Conservation (phyloP, 2,113 vertebrate genomes). For the Brachirus orientalis region DNA sequence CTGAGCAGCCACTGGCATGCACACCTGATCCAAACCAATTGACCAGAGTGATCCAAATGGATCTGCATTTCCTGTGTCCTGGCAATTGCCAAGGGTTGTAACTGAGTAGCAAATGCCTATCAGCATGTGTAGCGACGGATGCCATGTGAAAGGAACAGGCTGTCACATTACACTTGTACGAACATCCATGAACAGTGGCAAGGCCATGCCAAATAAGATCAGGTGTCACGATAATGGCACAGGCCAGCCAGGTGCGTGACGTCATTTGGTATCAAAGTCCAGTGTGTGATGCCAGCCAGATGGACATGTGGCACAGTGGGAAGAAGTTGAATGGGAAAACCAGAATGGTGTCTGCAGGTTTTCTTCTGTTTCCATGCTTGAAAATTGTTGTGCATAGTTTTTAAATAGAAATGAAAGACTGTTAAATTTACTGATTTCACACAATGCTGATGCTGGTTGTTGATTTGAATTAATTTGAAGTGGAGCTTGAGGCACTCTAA, state of each 20-base stretch:
- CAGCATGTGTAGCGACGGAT: conserved; percentile 45
- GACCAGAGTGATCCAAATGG: conserved; percentile 33
- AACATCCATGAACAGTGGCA: conserved; percentile 76
- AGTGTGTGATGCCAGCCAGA: conserved; percentile 41
- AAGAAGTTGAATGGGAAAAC: neutral
- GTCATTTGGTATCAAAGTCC: conserved; percentile 41
- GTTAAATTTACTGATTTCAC: too few species aligned
- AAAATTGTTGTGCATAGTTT: neutral
- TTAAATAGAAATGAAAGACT: too few species aligned
- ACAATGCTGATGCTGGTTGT: too few species aligned
- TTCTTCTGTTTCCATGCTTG: too few species aligned
- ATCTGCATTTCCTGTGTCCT: conserved; percentile 37
- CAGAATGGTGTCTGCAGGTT: neutral
- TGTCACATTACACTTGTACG: conserved; percentile 83
- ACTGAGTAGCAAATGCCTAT: conserved; percentile 64
- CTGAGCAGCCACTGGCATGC: neutral
- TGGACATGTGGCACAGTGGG: conserved; percentile 25
- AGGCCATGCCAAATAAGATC: conserved; percentile 72
- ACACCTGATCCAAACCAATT: conserved; percentile 43
- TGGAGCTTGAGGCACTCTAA: too few species aligned
- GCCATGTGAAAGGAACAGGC: conserved; percentile 76
- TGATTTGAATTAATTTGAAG: too few species aligned
- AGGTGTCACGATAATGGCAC: conserved; percentile 64
- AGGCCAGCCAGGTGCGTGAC: conserved; percentile 52
- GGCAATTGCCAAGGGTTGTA: conserved; percentile 53